Evolutionary conservation across 2,797 vertebrate genomes (phyloP), one percentile per base, ranked within the genome.

Genomic region (Phalloptychus januarius): DNA sequence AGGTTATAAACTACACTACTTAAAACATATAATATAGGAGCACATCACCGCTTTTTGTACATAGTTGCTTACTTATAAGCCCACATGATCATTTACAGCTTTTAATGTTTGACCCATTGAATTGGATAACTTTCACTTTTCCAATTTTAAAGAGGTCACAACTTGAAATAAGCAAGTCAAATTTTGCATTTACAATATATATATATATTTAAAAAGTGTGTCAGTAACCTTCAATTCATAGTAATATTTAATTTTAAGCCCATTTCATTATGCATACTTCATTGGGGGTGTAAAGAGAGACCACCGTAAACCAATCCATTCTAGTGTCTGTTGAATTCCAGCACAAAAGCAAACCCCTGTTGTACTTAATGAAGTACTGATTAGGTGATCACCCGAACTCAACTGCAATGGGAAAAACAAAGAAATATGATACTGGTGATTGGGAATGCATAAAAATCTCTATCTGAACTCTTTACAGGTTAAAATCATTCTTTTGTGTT

Each of bases 251-350:
- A 3, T 40, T 63, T 67, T 67, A 40, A 40, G 38, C 2, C 38
- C 4, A 25, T 67, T 67, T 40, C 23, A 25, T 38, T 67, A 11
- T 13, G 1, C 33, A 67, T 40, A 20, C 33, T 36, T 16, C 56
- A 58, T 61, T 18, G 52, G 25, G n/a, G 56, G 4, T 0, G 3
- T 54, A 54, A 65, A 38, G 36, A 38, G 18, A 11, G 33, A 69
- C 36, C 65, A 5, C 36, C 38, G 7, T 33, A 42, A 70, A 15
- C 23, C 4, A 70, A 70, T 42, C 40, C 23, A 40, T n/a, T 69
- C 11, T n/a, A 1, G 25, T 70, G 40, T 70, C 67, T 70, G 65
- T 69, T 70, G n/a, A 70, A 70, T 70, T 70, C 38, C 67, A 42
- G 5, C 67, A 70, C 23, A 70, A 67, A 44, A 70, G 20, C 25